These are phyloP conservation scores for Aelia acuminata DNA, from an alignment of 2,888 invertebrate genomes.

Conservation along the genomic window DNA sequence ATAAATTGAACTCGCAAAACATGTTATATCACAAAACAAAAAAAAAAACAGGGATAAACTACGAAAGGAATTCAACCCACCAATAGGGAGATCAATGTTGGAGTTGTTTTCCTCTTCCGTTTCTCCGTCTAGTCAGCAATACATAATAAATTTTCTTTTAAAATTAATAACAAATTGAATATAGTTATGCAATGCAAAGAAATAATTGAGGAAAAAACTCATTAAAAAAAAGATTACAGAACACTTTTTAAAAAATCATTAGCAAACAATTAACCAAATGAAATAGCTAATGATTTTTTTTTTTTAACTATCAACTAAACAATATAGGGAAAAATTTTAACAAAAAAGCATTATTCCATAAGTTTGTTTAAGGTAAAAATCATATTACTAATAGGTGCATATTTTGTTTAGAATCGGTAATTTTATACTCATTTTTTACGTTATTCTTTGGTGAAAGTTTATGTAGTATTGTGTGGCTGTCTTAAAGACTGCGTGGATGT, in stretches of 20 bases:
- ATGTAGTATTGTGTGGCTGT: no score
- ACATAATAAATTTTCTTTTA: slow-evolving; percentile 52
- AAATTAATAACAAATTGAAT: neutral
- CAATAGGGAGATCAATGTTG: slow-evolving; percentile 67
- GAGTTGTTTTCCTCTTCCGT: slow-evolving; percentile 69
- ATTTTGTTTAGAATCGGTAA: no score
- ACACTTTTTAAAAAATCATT: neutral
- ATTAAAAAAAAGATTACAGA: neutral
- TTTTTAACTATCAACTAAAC: no score
- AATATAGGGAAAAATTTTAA: no score
- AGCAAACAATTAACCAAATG: neutral
- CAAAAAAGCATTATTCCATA: no score
- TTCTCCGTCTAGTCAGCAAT: slow-evolving; percentile 66
- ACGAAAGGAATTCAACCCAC: slow-evolving; percentile 66
- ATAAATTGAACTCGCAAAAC: neutral
- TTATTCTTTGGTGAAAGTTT: no score
- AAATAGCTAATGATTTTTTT: no score
- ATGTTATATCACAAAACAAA: neutral
- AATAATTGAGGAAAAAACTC: neutral
- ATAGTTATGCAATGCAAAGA: neutral
- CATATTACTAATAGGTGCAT: no score
- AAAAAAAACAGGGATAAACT: neutral
- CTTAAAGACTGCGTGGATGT: no score
- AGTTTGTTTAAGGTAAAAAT: no score
- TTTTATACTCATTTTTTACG: no score